Evolutionary conservation across 2,113 vertebrate species (phyloP), one percentile per base, ranked within the genome.

Genomic region (Struthidea cinerea): DNA sequence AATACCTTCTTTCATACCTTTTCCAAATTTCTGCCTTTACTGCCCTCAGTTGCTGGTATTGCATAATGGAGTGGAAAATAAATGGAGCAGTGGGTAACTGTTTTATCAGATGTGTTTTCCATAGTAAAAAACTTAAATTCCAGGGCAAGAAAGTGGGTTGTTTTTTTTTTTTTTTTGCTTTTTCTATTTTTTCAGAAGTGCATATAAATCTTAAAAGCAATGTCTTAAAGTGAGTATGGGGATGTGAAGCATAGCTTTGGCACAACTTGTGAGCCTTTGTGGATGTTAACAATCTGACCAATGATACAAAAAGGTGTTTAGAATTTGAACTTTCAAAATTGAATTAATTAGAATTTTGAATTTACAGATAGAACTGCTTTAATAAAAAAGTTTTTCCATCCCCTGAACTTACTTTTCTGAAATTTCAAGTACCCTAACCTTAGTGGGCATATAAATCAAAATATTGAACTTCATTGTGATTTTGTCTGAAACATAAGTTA

Each of bases 251-350:
- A 17, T 6, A 81, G 18, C 27, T 61, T 73, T 37, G 24, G 9
- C 11, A 53, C 4, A 52, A 16, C 6, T 35, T 78, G 5, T 67
- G 28, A 81, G 32, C 24, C 3, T 57, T 73, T 57, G 30, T 39
- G 16, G 26, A 50, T 70, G 15, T 7, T 55, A 55, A 50, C 3
- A 65, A 23, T 67, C 10, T 53, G 37, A 61, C 6, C 35, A 67
- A 27, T 0, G 1, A 21, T 12, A 70, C 37, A 6, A 13, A 65
- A 33, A 42, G 7, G 2, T 18, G 18, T 9, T 60, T 60, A 39
- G 37, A 74, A 88, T 55, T 35, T 55, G 30, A 70, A 37, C 9
- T 60, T 91, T 33, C 21, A 65, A 67, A 79, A 39, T 2, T 6
- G 8, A 70, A 39, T 35, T 9, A 21, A 57, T 35, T 26, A 59